Evolutionary conservation across 2,888 invertebrate species (phyloP), one percentile per base, ranked within the genome.

Genomic region (Hoplodrina blanda): DNA sequence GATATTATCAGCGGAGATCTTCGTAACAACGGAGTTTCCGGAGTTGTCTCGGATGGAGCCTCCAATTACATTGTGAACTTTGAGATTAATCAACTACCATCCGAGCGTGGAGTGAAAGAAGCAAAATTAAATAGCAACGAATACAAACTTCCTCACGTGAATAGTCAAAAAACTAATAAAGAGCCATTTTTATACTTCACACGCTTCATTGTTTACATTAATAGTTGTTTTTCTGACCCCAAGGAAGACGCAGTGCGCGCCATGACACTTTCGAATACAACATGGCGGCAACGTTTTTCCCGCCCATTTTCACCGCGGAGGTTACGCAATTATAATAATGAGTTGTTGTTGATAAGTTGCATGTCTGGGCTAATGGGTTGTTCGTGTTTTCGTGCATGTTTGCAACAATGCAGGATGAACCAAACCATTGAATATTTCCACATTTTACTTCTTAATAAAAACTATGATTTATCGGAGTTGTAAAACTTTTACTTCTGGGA

Each of bases 231-330:
- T 84, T 83, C 73, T 79, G 78, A 84, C 57, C 73, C 56, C 74
- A 79, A 88, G 89, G 88, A 89, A 88, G 88, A 76, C 71, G 65
- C 57, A 62, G 60, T 37, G 79, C 77, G 62, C 86, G 88, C 85
- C 89, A 87, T 88, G 80, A 82, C 89, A 89, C 93, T 94, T 93
- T 93, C 91, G 87, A 91, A 89, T 85, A 75, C 80, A 80, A 87
- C 81, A 87, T 87, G 83, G 80, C 81, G 84, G 67, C 80, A 78
- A 69, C 71, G 71, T 88, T 90, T 91, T 91, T 91, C 87, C 86
- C 88, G 88, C 84, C 85, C 74, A 89, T 91, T 91, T 91, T 89
- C 87, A 85, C 80, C 75, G 59, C 83, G 75, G 76, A 83, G 83
- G 64, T 66, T 70, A 72, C 11, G 64, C 30, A 76, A 82, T 72